Evolutionary conservation across 2,797 vertebrate genomes (phyloP), one percentile per base, ranked within the genome.

Genomic region (Oryzias dopingdopingensis): DNA sequence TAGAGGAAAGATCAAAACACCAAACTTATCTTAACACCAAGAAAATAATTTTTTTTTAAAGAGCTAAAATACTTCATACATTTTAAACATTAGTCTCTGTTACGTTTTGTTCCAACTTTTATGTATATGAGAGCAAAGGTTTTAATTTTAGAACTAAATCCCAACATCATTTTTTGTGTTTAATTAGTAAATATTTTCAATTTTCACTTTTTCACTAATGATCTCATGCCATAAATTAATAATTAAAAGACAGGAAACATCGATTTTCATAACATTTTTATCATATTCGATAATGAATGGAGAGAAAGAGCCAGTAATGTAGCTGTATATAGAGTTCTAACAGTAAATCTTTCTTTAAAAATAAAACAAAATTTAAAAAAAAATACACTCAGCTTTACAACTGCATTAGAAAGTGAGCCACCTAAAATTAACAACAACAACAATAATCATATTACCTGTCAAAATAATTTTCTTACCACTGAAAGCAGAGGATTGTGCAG

Each of bases 251-350:
- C 44, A 12, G 84, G 24, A 78, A 49, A 74, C 65, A 52, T 55
- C 49, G 43, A 52, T 78, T 90, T 88, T 86, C 71, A 86, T 88
- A 82, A 86, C 74, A 83, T 90, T 91, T 91, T 89, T 18, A 89
- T 90, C 83, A 86, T 82, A 77, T 88, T 88, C 83, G 85, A 72
- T 88, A 77, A 89, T 85, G 75, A 84, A 74, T 83, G 73, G 74
- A 90, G 83, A 89, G 81, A 90, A 86, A 88, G 76, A 82, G 82
- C 86, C 86, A 88, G 81, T 85, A 85, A 89, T 80, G 82, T 82
- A 90, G 88, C 86, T 83, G 86, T 80, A 87, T 89, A 90, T 85
- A 79, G 83, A 87, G 77, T 86, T 83, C 76, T 80, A 82, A 82
- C 53, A 48, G 66, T 71, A 55, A 70, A 66, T 55, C 48, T 61